These are phyloP conservation scores for Hemitrygon akajei DNA, from an alignment of 2,797 vertebrate species.

Conservation along the genomic window DNA sequence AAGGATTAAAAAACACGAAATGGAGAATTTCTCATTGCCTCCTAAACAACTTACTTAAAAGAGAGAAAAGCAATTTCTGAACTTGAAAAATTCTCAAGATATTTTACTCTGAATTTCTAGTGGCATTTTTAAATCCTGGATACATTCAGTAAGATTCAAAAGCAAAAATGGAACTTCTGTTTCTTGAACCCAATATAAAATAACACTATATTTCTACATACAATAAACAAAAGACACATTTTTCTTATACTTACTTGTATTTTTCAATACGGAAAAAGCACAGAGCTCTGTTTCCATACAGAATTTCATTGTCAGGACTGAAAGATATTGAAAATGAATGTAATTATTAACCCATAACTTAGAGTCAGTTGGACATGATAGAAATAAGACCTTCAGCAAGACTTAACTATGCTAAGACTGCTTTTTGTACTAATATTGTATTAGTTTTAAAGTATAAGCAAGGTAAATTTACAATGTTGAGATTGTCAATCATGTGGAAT, in stretches of 20 bases:
- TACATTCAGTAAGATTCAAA: not conserved
- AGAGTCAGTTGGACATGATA: not conserved
- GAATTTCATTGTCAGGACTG: constrained; percentile 76
- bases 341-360: not conserved
- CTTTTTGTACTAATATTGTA: not conserved
- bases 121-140: not conserved
- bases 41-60: not conserved
- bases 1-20: not conserved
- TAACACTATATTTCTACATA: not conserved
- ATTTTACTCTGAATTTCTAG: not conserved
- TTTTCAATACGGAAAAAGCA: constrained; percentile 69
- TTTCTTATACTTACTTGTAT: constrained; percentile 68
- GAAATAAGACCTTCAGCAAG: too few relatives aligned
- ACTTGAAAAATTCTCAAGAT: not conserved
- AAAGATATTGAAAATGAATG: constrained; percentile 40
- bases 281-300: constrained; percentile 85
- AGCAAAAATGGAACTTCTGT: not conserved
- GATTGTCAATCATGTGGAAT: not conserved
- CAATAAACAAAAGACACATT: constrained; percentile 23
- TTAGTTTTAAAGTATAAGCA: not conserved
- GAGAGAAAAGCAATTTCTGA: not conserved
- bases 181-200: not conserved
- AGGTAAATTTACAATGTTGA: not conserved
- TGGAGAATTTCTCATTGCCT: not conserved
- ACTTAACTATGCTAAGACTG: not conserved